Conservation (phyloP, 2,797 vertebrate species). For the Catostomus latipinnis region DNA sequence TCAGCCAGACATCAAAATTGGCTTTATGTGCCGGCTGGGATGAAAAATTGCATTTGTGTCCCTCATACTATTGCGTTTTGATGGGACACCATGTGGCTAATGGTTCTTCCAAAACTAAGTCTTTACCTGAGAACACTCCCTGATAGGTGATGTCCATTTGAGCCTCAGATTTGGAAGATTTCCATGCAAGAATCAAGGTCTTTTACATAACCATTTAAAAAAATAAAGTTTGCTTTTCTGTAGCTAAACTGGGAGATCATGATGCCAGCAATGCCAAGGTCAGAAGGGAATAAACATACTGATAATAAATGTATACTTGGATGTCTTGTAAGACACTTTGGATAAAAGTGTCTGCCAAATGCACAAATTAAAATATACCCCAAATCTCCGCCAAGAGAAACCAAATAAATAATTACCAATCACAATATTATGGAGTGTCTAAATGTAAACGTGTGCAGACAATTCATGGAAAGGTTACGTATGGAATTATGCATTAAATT, state of each 20-base stretch:
- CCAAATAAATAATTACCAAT: not conserved
- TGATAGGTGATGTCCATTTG: not conserved
- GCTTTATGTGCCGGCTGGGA: constrained; percentile 36
- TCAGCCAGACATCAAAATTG: not conserved
- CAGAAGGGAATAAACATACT: not conserved
- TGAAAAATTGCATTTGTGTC: constrained; percentile 13
- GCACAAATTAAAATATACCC: too few species aligned
- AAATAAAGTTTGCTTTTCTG: not conserved
- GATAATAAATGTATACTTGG: too few species aligned
- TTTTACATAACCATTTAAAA: not conserved
- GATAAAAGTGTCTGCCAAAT: too few species aligned
- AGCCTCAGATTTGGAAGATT: not conserved
- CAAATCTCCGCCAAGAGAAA: too few species aligned
- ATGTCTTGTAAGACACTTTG: too few species aligned
- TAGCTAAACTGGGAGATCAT: not conserved
- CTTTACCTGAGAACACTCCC: not conserved
- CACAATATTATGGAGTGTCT: not conserved
- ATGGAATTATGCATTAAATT: constrained; percentile 15
- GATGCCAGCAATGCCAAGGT: not conserved
- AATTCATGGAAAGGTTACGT: not conserved
- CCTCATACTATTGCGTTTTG: constrained; percentile 23
- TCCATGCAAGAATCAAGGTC: not conserved
- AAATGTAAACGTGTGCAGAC: not conserved
- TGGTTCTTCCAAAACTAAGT: constrained; percentile 18
- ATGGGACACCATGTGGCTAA: constrained; percentile 38